A percentile compares a stretch with the other conserved stretches of the same genome.
Conservation (phyloP, 2,888 invertebrate species). For the Sturmia bella region DNA sequence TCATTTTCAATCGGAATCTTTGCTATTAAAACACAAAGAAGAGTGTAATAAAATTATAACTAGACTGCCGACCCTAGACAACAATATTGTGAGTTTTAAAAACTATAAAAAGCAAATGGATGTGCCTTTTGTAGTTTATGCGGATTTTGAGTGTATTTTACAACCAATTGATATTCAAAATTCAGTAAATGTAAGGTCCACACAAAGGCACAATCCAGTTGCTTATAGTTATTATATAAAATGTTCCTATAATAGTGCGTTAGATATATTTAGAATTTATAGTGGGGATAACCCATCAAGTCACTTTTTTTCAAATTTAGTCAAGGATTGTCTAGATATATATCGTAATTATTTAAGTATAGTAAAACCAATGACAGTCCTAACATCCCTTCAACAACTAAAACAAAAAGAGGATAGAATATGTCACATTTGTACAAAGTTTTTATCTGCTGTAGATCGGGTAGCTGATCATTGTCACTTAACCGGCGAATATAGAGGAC, state of each 20-base stretch:
- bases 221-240: too few species aligned
- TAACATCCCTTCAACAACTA: background rate
- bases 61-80: background rate
- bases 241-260: background rate
- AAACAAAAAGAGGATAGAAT: background rate
- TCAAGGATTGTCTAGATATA: background rate
- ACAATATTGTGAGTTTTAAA: background rate
- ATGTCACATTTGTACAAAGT: background rate
- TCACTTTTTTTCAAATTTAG: background rate
- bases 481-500: too few species aligned
- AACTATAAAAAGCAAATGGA: background rate
- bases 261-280: conserved; percentile 8
- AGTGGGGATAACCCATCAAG: background rate
- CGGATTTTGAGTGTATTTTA: too few species aligned
- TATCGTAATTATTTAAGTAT: background rate
- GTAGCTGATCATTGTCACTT: too few species aligned
- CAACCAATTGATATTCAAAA: background rate
- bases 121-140: background rate
- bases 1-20: too few species aligned
- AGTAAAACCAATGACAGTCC: background rate
- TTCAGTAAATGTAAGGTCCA: background rate
- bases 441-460: too few species aligned
- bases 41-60: background rate
- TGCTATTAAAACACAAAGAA: background rate
- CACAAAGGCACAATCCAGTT: background rate